Evolutionary conservation across 2,888 invertebrate species (phyloP), one percentile per base, ranked within the genome.

Genomic region (Amphimallon solstitiale): DNA sequence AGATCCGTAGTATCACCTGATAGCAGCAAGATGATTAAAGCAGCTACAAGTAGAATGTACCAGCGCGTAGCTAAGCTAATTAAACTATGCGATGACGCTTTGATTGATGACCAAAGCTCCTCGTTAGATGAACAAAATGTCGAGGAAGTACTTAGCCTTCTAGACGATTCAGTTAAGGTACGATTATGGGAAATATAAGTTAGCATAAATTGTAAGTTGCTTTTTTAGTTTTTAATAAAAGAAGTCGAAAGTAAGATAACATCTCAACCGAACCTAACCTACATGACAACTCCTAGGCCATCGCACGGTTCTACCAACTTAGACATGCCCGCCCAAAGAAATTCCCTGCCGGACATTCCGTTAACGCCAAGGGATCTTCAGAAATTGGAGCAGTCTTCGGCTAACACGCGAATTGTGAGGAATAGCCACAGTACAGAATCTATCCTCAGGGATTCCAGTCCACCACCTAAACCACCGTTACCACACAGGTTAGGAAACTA

Each of bases 401-500:
- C 73, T 79, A 74, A 73, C 9, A 64, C 76, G 19, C 70, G 74
- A 17, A 75, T 76, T 59, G 81, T 92, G 69, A 87, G 91, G 71
- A 90, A 89, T 60, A 92, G 93, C 59, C 92, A 93, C 79, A 93
- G 93, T 75, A 90, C 92, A 3, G 93, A 94, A 82, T 92, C 92
- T 38, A 90, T 93, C 74, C 83, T 93, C 76, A 84, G 87, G 77
- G 89, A 89, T 78, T 84, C 90, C 70, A 88, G 87, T 81, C 89
- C 90, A 67, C 94, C 94, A 66, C 94, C 95, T 9, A 95, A 96
- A 83, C 95, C 96, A 52, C 95, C 95, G 60, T 85, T 95, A 74
- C 94, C 95, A 64, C 89, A 89, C 75, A 87, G 91, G 90, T 91
- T 81, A 80, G 75, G 68, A 21, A 46, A 21, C 61, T 23, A 43